phyloP scores from a whole-genome alignment of 53 echinoderm and acorn worm genomes.

The Glandiceps talaboti region DNA sequence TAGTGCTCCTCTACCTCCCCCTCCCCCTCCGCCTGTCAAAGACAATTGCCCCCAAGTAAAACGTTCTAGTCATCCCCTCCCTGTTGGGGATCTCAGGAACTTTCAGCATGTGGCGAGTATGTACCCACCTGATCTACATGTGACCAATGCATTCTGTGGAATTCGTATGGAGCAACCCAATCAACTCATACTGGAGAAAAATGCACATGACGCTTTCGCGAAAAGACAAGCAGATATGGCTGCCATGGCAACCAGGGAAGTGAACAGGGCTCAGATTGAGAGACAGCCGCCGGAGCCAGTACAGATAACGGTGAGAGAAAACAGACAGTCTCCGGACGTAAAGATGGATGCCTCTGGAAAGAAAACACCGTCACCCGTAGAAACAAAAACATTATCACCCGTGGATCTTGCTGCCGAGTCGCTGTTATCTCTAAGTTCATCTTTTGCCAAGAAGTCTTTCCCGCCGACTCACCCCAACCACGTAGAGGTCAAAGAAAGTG shows the following conservation, averaged over 20 bases:
- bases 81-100: not conserved
- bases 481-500: not conserved
- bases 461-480: not conserved
- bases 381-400: constrained; percentile 71
- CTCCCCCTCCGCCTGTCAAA: not conserved
- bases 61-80: not conserved
- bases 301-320: not conserved
- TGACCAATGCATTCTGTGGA: not conserved
- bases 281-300: not conserved
- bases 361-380: constrained; percentile 29
- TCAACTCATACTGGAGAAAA: not conserved
- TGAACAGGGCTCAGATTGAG: not conserved
- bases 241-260: not conserved
- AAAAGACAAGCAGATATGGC: no score
- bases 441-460: constrained; percentile 7
- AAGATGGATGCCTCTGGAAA: constrained; percentile 23
- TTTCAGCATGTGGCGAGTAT: not conserved
- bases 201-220: no score
- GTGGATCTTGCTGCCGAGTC: constrained; percentile 86
- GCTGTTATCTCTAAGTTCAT: constrained; percentile 61
- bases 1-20: not conserved
- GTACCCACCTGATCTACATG: not conserved
- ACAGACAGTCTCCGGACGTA: no score
- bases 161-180: not conserved
- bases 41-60: not conserved